Evolutionary conservation across 2,797 vertebrate species (phyloP), one percentile per base, ranked within the genome.

Genomic region (Cryptoblepharus egeriae): DNA sequence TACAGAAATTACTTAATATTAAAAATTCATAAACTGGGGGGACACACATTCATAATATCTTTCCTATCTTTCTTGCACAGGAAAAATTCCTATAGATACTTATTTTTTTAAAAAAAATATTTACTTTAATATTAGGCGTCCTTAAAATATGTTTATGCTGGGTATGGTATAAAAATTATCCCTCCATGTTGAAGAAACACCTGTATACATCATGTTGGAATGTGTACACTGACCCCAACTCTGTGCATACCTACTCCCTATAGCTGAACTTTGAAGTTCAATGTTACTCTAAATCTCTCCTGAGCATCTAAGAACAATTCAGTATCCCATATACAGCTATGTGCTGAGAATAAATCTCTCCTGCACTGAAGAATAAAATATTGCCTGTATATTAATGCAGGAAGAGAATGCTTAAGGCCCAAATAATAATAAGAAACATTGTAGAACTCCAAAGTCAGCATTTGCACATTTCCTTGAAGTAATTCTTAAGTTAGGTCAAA

Each of bases 401-500:
- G 15, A 18, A 83, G 89, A 86, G 91, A 90, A 86, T 77, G 88
- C 80, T 89, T 60, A 65, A 55, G 15, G 8, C 88, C 58, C 64
- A 80, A 85, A 75, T 70, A 67, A 84, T 78, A 85, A 90, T 37
- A 63, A 60, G 83, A 86, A 77, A n/a, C 30, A 64, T 61, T 77
- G 72, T 52, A 39, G 39, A 73, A 42, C 60, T 68, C 78, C 70
- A 55, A 24, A 89, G 65, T 81, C 83, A 88, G 67, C 42, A 22
- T 84, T 88, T 75, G 81, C 64, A 83, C 49, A 91, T 88, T 93
- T 91, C 91, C 85, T 0, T 1, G 30, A 28, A 58, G 65, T 24
- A 69, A 61, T 49, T 71, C 45, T 89, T 0, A 0, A 86, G 81
- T 90, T 92, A 83, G 88, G 39, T 4, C 39, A 42, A n/a, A n/a